A percentile compares a stretch with the other conserved stretches of the same genome.
phyloP scores from a whole-genome alignment of 2,888 invertebrate species.

The Linnaemya tessellans region DNA sequence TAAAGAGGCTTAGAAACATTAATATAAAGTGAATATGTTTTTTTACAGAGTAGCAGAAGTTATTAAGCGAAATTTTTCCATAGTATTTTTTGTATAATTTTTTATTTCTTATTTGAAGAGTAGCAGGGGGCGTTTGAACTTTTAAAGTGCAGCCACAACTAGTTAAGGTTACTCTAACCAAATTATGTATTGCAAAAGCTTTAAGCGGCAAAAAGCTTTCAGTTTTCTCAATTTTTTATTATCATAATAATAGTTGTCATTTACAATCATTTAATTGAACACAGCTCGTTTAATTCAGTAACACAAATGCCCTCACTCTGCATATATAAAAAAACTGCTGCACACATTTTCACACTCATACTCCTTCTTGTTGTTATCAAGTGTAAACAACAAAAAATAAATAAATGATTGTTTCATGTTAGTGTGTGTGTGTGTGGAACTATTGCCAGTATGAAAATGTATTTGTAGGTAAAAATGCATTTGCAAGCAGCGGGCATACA shows the following conservation, averaged over 20 bases:
- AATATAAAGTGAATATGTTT: too few relatives aligned
- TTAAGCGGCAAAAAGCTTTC: conserved; percentile 11
- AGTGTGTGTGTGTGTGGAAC: background rate
- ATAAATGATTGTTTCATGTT: background rate
- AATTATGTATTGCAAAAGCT: background rate
- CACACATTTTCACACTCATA: background rate
- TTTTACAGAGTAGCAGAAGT: too few relatives aligned
- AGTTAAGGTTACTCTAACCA: background rate
- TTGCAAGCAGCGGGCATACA: conserved; percentile 18
- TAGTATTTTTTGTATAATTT: too few relatives aligned
- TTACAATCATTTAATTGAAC: conserved; percentile 33
- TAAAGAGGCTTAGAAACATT: background rate
- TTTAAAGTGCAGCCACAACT: background rate
- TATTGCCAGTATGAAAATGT: background rate
- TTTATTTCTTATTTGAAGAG: too few relatives aligned
- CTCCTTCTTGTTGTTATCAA: conserved; percentile 30
- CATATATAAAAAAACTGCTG: background rate
- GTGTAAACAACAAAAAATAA: conserved; percentile 2
- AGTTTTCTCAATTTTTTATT: background rate
- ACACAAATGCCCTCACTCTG: background rate
- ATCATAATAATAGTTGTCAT: conserved; percentile 21
- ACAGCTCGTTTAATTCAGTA: conserved; percentile 34
- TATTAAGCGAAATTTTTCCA: too few relatives aligned
- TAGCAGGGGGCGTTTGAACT: background rate
- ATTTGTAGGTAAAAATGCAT: background rate